These are phyloP conservation scores for Troides oblongomaculatus DNA, from an alignment of 2,888 invertebrate species.

Conservation along the genomic window DNA sequence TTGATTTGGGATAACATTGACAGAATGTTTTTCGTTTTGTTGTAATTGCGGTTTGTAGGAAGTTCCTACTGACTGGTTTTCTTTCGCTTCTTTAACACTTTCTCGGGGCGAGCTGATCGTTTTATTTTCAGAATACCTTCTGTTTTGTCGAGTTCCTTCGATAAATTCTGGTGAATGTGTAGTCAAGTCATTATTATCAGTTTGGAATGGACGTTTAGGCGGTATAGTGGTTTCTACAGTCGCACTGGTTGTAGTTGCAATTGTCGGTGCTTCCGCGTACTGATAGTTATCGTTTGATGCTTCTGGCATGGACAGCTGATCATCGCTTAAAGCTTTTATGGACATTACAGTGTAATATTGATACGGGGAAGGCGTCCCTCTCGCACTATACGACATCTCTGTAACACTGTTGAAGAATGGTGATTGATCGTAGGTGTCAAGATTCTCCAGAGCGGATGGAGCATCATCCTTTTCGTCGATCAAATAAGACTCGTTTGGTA, in stretches of 20 bases:
- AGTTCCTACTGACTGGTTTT: slow-evolving; percentile 27
- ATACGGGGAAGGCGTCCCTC: slow-evolving; percentile 60
- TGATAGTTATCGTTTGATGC: slow-evolving; percentile 67
- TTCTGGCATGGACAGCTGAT: slow-evolving; percentile 54
- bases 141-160: slow-evolving; percentile 2
- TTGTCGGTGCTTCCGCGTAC: slow-evolving; percentile 57
- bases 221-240: slow-evolving; percentile 46
- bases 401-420: slow-evolving; percentile 43
- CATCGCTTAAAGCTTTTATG: slow-evolving; percentile 55
- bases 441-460: slow-evolving; percentile 52
- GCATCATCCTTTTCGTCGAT: slow-evolving; percentile 41
- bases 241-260: slow-evolving; percentile 44
- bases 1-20: slow-evolving; percentile 32
- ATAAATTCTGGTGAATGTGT: slow-evolving; percentile 31
- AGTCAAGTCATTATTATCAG: slow-evolving; percentile 37
- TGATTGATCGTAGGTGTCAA: slow-evolving; percentile 47
- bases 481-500: slow-evolving; percentile 48
- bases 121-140: slow-evolving; percentile 2
- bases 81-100: slow-evolving; percentile 25
- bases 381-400: slow-evolving; percentile 56
- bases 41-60: slow-evolving; percentile 31
- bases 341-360: slow-evolving; percentile 66
- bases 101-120: slow-evolving; percentile 39
- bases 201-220: slow-evolving; percentile 35
- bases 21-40: slow-evolving; percentile 34